Conservation (phyloP, 2,113 vertebrate species). For the Ardeotis arabs region DNA sequence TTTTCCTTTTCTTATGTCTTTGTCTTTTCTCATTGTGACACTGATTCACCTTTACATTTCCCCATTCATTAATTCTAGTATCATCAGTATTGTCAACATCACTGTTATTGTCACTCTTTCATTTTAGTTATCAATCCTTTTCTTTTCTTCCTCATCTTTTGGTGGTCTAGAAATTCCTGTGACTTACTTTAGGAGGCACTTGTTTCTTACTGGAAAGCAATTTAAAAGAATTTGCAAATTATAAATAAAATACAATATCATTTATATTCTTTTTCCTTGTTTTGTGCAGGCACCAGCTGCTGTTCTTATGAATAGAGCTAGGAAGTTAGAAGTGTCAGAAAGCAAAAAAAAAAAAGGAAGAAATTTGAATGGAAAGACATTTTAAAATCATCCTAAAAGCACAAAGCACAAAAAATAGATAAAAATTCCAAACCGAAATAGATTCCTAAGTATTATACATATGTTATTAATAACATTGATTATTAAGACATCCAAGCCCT, state of each 20-base stretch:
- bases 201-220: background rate
- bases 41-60: background rate
- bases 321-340: slow-evolving; percentile 42
- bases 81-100: background rate
- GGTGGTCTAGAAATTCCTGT: background rate
- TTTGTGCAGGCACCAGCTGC: slow-evolving; percentile 14
- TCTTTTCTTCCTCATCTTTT: background rate
- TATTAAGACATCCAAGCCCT: background rate
- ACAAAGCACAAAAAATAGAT: background rate
- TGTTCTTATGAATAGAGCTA: slow-evolving; percentile 16
- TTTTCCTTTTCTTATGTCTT: background rate
- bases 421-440: background rate
- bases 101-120: background rate
- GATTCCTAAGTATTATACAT: slow-evolving; percentile 9
- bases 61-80: background rate
- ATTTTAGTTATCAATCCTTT: background rate
- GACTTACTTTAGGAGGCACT: background rate
- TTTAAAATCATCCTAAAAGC: background rate
- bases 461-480: slow-evolving; percentile 26
- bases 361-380: slow-evolving; percentile 12
- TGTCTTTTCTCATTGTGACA: background rate
- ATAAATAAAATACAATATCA: slow-evolving; percentile 23
- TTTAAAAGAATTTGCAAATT: background rate
- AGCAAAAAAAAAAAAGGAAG: background rate
- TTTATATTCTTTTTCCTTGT: slow-evolving; percentile 17